Base-by-base conservation (phyloP, 2,797 vertebrate genomes). In the Arrhamphus sclerolepis region DNA sequence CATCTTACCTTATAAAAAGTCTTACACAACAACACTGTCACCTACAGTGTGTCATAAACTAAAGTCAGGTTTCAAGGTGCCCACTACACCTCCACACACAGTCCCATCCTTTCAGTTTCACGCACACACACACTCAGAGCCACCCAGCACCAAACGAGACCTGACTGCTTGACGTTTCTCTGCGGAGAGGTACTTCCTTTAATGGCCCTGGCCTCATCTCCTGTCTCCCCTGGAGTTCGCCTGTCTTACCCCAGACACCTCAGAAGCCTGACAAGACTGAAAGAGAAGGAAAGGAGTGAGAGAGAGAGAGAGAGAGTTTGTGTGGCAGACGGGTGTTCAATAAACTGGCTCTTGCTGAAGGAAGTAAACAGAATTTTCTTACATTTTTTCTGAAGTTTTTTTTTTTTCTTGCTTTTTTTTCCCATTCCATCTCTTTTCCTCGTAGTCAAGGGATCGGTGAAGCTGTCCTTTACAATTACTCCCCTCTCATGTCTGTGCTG, bases 161-260 rank as follows among this genome's bases (percentile, higher is more conserved):
- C 65, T 86, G 81, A 77, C 80, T 85, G 62, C 72, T 75, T 87
- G 83, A 85, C 62, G 49, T 86, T 70, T 83, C 66, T 87, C 66
- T 68, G 58, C 29, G 14, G 72, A 73, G 78, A 84, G 64, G 66
- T 80, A 88, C 83, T 89, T 89, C 76, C 80, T 72, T 85, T 87
- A 89, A 88, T 86, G 85, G 77, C 77, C 62, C 69, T 16, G 53
- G 81, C 81, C 78, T 85, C 85, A 72, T 88, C 82, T 82, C 78
- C 82, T 75, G 75, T 80, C 81, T 87, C 77, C 74, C 72, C 75
- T 72, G 75, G 79, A 84, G 84, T 79, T 81, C 17, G 62, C 70
- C 70, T 82, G 81, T 84, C 84, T 83, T 62, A 73, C 72, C 80
- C 63, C 59, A 64, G 69, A 78, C 70, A 56, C 79, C 80, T 82